These are phyloP conservation scores for Cristatella mucedo DNA, from an alignment of 2,888 invertebrate species.

Conservation along the genomic window DNA sequence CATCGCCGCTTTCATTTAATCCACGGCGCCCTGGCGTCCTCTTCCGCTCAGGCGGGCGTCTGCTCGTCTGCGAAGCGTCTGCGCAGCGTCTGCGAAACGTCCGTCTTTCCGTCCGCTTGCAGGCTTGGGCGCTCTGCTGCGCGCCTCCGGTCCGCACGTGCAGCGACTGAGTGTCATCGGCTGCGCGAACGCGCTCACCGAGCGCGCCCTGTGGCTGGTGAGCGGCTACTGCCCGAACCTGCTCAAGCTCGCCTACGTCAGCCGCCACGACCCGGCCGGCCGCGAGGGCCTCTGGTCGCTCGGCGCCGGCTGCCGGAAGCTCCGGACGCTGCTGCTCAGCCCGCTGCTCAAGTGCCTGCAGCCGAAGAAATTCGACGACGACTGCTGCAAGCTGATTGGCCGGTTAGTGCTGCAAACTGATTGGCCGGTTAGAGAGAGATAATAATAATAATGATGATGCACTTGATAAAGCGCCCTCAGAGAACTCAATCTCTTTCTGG, in stretches of 20 bases:
- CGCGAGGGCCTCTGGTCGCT: slow-evolving; percentile 33
- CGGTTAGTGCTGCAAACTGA: background rate
- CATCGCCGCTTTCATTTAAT: too few relatives aligned
- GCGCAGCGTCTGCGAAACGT: too few relatives aligned
- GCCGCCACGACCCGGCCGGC: slow-evolving; percentile 22
- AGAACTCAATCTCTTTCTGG: too few relatives aligned
- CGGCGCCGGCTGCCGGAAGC: slow-evolving; percentile 30
- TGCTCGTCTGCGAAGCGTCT: too few relatives aligned
- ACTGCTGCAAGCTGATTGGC: slow-evolving; percentile 12
- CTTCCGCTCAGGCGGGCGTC: too few relatives aligned
- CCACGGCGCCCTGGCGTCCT: too few relatives aligned
- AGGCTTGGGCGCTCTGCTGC: slow-evolving; percentile 26
- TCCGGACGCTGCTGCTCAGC: slow-evolving; percentile 22
- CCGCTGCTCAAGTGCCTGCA: slow-evolving; percentile 18
- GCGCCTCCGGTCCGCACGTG: slow-evolving; percentile 20
- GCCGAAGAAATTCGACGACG: slow-evolving; percentile 10
- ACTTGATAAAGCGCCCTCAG: too few relatives aligned
- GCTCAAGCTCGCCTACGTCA: slow-evolving; percentile 23
- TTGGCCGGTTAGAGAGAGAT: too few relatives aligned
- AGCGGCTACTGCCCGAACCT: slow-evolving; percentile 28
- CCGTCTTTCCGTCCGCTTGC: too few relatives aligned
- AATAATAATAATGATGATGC: too few relatives aligned
- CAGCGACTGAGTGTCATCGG: slow-evolving; percentile 21
- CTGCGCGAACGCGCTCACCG: slow-evolving; percentile 29
- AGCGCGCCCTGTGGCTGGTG: slow-evolving; percentile 29